Base-by-base conservation (phyloP, 2,113 vertebrate genomes). In the Sisor rabdophorus region DNA sequence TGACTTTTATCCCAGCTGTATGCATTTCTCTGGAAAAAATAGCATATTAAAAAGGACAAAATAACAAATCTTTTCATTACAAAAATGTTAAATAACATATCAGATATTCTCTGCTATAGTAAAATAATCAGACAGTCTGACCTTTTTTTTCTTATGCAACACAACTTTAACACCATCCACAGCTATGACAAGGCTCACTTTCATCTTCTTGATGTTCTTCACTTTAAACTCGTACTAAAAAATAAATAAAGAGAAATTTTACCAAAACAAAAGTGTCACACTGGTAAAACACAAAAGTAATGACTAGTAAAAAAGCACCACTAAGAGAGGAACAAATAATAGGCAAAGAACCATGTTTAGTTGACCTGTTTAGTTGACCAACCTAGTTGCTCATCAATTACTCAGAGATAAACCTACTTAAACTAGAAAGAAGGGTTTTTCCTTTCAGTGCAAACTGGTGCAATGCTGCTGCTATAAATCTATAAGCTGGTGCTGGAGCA, bases 181-280 rank as follows among this genome's bases (percentile, higher is more conserved):
- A 0, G 97, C 96, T 4, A 99, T 93, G 0, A 97, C 90, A 5
- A 99, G 94, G 84, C 90, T 95, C 85, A 99, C 96, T 83, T 99
- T 99, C 91, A 97, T 99, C 86, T 99, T 99, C 92, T 99, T 99
- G 61, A 98, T 96, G 79, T 96, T 98, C 92, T 99, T 99, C 87
- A 96, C 92, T 87, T 99, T 99, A 85, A 97, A 99, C 73, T 98
- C 97, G 76, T 96, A 98, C 97, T 99, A 93, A 56, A 61, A 59
- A 69, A 47, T 71, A 67, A 11, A 12, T 63, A 6, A 47, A 26
- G 55, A 10, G n/a, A 19, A 58, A 24, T 6, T 8, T 44, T 44
- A 44, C 8, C 40, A 44, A 44, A 7, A 10, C 32, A 44, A 44
- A 6, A 44, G 4, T 44, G 6, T 9, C 5, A 8, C 40, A 44